Percentiles rank a stretch among this genome's conserved stretches.
phyloP scores from a whole-genome alignment of 2,797 vertebrate genomes.

The Chromobotia macracanthus region DNA sequence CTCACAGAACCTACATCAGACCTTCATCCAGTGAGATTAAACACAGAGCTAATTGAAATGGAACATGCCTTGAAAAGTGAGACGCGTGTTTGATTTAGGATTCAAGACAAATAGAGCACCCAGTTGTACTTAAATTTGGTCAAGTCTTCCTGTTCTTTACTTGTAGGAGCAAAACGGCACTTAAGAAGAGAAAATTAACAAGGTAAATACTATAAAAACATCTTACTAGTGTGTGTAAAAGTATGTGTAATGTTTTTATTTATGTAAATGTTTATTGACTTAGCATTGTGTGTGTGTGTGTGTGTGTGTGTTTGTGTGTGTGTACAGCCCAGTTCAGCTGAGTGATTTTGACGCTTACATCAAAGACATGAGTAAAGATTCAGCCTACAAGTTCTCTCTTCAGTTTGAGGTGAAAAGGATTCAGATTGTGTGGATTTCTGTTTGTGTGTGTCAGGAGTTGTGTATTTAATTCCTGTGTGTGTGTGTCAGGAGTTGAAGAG shows the following conservation, averaged over 20 bases:
- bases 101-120: neutral
- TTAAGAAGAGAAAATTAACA: conserved; percentile 96
- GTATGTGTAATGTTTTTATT: too few species aligned
- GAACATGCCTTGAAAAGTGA: neutral
- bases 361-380: conserved; percentile 97
- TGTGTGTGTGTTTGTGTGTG: conserved; percentile 34
- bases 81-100: neutral
- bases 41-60: too few species aligned
- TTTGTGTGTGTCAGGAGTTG: neutral
- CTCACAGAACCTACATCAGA: too few species aligned
- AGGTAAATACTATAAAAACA: too few species aligned
- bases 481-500: conserved; percentile 86
- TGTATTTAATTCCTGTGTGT: conserved; percentile 82
- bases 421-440: neutral
- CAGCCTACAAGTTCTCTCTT: conserved; percentile 96
- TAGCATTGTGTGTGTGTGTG: too few species aligned
- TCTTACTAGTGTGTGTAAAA: conserved; percentile 97
- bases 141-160: conserved; percentile 60
- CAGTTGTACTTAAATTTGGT: conserved; percentile 1
- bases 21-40: too few species aligned
- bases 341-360: conserved; percentile 94
- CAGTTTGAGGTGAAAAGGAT: conserved; percentile 92
- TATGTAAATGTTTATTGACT: too few species aligned
- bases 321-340: conserved; percentile 86
- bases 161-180: conserved; percentile 93